phyloP scores from a whole-genome alignment of 2,797 vertebrate genomes.

The Synaphobranchus kaupii region DNA sequence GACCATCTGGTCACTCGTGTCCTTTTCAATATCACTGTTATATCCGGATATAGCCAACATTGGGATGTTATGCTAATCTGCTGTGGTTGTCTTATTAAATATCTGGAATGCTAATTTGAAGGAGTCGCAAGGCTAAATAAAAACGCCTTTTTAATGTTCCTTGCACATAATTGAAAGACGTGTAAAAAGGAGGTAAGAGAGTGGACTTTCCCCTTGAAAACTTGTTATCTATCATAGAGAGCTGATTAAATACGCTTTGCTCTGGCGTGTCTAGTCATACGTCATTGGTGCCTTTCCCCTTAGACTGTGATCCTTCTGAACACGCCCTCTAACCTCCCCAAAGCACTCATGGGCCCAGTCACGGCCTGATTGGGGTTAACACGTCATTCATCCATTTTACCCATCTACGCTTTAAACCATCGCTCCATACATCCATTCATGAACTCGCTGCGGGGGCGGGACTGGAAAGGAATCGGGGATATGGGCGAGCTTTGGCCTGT shows the following conservation, averaged over 20 bases:
- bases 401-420: neutral
- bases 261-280: neutral
- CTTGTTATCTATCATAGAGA: neutral
- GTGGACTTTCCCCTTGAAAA: neutral
- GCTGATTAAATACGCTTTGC: neutral
- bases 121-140: neutral
- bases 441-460: neutral
- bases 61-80: neutral
- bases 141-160: neutral
- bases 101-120: neutral
- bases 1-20: neutral
- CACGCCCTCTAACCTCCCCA: neutral
- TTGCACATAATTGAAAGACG: neutral
- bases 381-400: neutral
- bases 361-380: no score
- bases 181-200: neutral
- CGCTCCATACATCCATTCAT: neutral
- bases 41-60: neutral
- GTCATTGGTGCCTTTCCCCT: neutral
- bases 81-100: neutral
- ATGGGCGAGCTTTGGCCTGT: neutral
- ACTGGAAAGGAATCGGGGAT: neutral
- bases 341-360: no score
- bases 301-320: neutral
- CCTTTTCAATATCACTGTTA: neutral